Conservation (phyloP, 1,140 invertebrate species). For the Brachionus angularis region DNA sequence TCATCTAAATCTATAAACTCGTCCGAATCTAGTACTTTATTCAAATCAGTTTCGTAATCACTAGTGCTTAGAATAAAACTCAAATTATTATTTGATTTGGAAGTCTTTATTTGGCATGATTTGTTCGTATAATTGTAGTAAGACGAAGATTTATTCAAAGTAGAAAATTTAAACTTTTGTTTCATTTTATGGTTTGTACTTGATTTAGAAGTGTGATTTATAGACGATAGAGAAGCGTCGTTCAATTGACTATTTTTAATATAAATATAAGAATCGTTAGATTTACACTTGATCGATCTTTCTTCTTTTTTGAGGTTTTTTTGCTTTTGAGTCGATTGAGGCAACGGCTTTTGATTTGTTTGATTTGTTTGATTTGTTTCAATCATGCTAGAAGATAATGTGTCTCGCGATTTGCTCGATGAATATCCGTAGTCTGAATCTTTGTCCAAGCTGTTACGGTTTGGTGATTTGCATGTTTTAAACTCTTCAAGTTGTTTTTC, state of each 20-base stretch:
- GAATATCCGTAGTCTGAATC: slow-evolving; percentile 38
- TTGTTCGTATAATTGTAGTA: background rate
- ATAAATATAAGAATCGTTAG: slow-evolving; percentile 42
- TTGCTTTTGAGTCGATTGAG: background rate
- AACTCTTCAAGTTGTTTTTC: slow-evolving; percentile 19
- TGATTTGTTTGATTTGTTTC: background rate
- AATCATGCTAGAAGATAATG: slow-evolving; percentile 20
- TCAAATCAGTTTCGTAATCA: slow-evolving; percentile 41
- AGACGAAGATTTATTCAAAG: background rate
- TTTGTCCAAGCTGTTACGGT: slow-evolving; percentile 13
- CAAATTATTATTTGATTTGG: slow-evolving; percentile 32
- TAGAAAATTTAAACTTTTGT: background rate
- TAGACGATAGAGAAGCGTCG: background rate
- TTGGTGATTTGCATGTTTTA: slow-evolving; percentile 20
- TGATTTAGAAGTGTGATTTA: background rate
- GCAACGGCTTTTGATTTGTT: background rate
- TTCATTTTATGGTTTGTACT: slow-evolving; percentile 24
- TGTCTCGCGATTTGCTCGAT: slow-evolving; percentile 35
- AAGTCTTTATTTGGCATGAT: too few relatives aligned
- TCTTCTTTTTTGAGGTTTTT: slow-evolving; percentile 43
- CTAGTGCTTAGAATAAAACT: slow-evolving; percentile 32
- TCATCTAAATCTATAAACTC: slow-evolving; percentile 28
- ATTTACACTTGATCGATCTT: slow-evolving; percentile 35
- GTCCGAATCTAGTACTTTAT: slow-evolving; percentile 33
- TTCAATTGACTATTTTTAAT: slow-evolving; percentile 35